phyloP scores from a whole-genome alignment of 2,888 invertebrate species.

The Cataglyphis altisquamis region DNA sequence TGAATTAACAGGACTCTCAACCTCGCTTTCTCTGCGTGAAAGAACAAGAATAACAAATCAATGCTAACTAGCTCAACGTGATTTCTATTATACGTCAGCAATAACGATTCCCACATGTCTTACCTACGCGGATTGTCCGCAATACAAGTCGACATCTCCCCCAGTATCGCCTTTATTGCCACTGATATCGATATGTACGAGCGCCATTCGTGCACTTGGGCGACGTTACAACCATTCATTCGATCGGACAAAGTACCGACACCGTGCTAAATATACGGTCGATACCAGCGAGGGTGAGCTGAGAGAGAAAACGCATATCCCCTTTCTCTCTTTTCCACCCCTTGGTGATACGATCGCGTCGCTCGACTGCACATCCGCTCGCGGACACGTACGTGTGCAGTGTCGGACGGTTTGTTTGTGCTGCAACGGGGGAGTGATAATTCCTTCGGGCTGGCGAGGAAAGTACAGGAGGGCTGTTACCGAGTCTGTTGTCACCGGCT shows the following conservation, averaged over 20 bases:
- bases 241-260: constrained; percentile 83
- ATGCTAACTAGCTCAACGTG: neutral
- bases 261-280: constrained; percentile 81
- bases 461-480: constrained; percentile 72
- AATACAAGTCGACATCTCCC: constrained; percentile 60
- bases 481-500: constrained; percentile 71
- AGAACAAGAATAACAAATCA: constrained; percentile 22
- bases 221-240: constrained; percentile 78
- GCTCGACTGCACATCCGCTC: constrained; percentile 19
- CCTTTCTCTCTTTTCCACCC: neutral
- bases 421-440: constrained; percentile 68
- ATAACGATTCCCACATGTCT: constrained; percentile 50
- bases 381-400: neutral
- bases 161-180: constrained; percentile 77
- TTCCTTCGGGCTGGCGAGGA: constrained; percentile 71
- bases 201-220: constrained; percentile 73
- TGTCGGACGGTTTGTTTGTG: neutral
- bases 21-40: neutral
- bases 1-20: neutral
- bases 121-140: constrained; percentile 2
- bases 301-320: neutral
- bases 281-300: constrained; percentile 51
- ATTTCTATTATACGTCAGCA: constrained; percentile 26
- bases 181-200: constrained; percentile 69
- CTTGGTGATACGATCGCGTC: constrained; percentile 1